Evolutionary conservation across 2,113 vertebrate species (phyloP).

Genomic region (Heloderma charlesbogerti): DNA sequence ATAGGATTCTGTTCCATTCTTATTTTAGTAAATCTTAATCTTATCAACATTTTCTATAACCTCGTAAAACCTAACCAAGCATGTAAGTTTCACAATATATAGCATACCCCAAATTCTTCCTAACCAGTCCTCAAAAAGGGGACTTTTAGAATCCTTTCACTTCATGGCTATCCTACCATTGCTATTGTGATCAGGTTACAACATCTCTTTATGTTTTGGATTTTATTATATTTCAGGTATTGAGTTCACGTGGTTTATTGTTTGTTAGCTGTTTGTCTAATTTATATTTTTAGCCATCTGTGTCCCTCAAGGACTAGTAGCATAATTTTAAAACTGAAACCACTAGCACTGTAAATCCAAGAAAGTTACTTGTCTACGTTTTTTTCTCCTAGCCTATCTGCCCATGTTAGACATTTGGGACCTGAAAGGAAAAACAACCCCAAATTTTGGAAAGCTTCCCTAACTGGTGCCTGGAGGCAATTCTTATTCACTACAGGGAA

Average conservation of each 20-base stretch:
- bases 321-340: not conserved
- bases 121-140: not conserved
- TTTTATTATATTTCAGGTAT: not conserved
- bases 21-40: not conserved
- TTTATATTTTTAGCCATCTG: not conserved
- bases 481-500: not conserved
- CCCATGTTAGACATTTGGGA: not conserved
- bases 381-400: not conserved
- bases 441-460: not conserved
- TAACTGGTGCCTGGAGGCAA: not conserved
- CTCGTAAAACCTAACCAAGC: not conserved
- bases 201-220: not conserved
- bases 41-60: not conserved
- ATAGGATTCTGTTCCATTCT: not conserved
- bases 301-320: not conserved
- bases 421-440: not conserved
- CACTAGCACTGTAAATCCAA: not conserved
- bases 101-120: not conserved
- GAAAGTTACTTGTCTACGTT: not conserved
- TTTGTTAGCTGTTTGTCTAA: not conserved
- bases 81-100: not conserved
- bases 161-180: not conserved
- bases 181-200: not conserved
- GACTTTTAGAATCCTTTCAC: not conserved
- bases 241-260: not conserved